These are phyloP conservation scores for Cerastis rubricosa DNA, from an alignment of 2,888 invertebrate genomes.

Conservation along the genomic window DNA sequence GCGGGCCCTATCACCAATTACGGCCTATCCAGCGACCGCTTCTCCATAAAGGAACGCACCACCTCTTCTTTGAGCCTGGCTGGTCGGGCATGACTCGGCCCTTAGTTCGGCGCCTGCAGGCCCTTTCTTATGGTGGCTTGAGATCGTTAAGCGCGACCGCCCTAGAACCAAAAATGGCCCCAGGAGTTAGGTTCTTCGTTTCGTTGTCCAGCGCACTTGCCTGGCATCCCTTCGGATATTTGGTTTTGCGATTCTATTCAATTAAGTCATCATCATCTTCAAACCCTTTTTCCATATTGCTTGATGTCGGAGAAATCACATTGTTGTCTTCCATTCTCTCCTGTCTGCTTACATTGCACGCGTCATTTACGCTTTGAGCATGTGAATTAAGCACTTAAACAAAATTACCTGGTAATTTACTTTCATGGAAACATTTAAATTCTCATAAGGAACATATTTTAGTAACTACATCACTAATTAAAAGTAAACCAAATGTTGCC, in stretches of 20 bases:
- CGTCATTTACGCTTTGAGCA: not conserved
- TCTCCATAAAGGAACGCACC: not conserved
- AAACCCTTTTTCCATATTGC: not conserved
- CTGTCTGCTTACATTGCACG: not conserved
- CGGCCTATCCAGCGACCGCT: not conserved
- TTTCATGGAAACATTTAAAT: not conserved
- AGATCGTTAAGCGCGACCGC: not conserved
- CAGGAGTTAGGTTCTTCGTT: not conserved
- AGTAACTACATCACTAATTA: constrained; percentile 2
- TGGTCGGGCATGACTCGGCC: not conserved
- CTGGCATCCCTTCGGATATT: not conserved
- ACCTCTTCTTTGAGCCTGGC: not conserved
- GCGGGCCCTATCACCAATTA: not conserved
- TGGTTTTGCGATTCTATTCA: not conserved
- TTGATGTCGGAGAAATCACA: not conserved
- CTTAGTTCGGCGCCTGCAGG: not conserved
- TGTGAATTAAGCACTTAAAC: not conserved
- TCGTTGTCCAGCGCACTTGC: not conserved
- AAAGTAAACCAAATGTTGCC: constrained; percentile 36
- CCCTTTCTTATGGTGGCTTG: not conserved
- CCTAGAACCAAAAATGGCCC: too few relatives aligned
- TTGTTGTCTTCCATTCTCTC: not conserved
- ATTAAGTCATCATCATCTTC: not conserved
- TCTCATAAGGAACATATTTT: not conserved
- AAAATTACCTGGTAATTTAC: not conserved